A percentile compares a stretch with the other conserved stretches of the same genome.
Evolutionary conservation across 2,888 invertebrate species (phyloP).

Genomic region (Tholera decimalis): DNA sequence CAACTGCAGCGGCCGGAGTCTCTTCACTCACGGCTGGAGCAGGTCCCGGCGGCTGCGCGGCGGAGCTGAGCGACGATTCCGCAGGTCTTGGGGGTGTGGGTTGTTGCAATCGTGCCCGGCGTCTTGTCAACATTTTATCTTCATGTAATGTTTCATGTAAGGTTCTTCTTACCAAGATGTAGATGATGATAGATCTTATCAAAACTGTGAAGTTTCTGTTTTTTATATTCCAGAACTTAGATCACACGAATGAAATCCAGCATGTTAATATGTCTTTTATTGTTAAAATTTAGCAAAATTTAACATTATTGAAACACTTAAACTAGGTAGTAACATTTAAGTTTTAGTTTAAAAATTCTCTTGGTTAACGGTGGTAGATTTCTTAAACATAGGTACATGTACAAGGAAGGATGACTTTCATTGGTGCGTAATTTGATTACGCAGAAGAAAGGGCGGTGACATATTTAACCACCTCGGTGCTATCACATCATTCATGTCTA

Average conservation of each 20-base stretch:
- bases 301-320: conserved; percentile 86
- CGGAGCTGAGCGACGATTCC: too few species aligned
- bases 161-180: too few species aligned
- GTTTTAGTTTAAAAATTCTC: conserved; percentile 71
- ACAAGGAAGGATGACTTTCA: conserved; percentile 74
- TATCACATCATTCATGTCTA: conserved; percentile 81
- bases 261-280: conserved; percentile 87
- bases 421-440: conserved; percentile 83
- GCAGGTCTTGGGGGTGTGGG: too few species aligned
- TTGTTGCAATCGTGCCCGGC: too few species aligned
- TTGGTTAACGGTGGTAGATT: conserved; percentile 80
- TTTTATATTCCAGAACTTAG: too few species aligned
- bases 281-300: conserved; percentile 90
- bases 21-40: too few species aligned
- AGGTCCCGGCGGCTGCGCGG: too few species aligned
- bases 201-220: too few species aligned
- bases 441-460: conserved; percentile 78
- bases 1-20: too few species aligned
- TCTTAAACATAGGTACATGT: conserved; percentile 60
- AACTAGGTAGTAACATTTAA: conserved; percentile 80
- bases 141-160: too few species aligned
- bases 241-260: conserved; percentile 42
- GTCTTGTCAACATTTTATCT: too few species aligned
- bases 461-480: conserved; percentile 71
- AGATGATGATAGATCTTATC: too few species aligned